Percentiles rank a stretch among this genome's conserved stretches.
Conservation (phyloP, 2,113 vertebrate genomes). For the Eulacestoma nigropectus region DNA sequence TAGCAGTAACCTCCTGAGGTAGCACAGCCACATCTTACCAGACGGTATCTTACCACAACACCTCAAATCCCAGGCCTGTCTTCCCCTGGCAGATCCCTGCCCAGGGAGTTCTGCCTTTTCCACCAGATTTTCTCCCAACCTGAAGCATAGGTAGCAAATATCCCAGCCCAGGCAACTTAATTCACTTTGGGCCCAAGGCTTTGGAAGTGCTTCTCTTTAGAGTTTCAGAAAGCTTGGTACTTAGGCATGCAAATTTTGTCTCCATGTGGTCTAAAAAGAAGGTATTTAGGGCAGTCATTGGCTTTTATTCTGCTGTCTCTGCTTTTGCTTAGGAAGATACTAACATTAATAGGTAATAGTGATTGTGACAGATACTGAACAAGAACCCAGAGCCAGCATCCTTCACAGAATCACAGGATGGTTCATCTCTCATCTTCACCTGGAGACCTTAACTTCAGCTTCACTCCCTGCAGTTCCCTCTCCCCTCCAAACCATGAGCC, state of each 20-base stretch:
- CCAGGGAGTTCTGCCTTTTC: neutral
- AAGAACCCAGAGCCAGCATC: neutral
- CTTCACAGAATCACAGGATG: neutral
- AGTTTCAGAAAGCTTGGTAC: neutral
- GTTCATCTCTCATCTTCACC: neutral
- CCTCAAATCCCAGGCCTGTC: neutral
- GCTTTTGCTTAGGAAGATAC: neutral
- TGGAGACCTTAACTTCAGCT: neutral
- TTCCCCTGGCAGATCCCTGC: neutral
- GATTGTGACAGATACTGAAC: neutral
- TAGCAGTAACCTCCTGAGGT: neutral
- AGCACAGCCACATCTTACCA: neutral
- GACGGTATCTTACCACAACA: rapidly evolving
- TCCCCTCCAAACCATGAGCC: neutral
- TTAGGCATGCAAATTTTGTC: neutral
- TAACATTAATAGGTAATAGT: neutral
- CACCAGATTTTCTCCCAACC: neutral
- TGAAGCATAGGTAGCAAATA: neutral
- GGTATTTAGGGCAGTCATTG: neutral
- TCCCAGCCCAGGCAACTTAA: neutral
- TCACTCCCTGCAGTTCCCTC: neutral
- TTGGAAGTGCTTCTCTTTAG: neutral
- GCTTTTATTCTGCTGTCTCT: neutral
- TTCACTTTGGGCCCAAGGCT: neutral
- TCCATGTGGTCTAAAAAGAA: neutral